Base-by-base conservation (phyloP, 2,888 invertebrate species). In the Drosophila parthenogenetica region DNA sequence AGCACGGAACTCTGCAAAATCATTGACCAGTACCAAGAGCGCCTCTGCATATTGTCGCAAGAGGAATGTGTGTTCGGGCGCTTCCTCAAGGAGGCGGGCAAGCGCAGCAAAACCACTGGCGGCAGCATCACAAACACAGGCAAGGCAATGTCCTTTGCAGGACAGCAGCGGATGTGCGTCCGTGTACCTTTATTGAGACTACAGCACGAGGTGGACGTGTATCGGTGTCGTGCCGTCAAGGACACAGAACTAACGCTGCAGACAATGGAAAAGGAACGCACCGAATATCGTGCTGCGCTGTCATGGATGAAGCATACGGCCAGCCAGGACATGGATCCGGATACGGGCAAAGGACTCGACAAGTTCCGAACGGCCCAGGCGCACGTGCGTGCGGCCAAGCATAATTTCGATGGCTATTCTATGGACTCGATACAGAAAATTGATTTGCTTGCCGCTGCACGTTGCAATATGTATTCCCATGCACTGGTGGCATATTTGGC, bases 401-500 rank as follows among this genome's bases (percentile, higher is more conserved):
- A 95, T 40, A 93, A 95, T 77, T 99, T 99, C 93, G 99, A 99
- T 93, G 95, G 97, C 87, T 93, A 98, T 63, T 98, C 99, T 82
- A 93, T 98, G 82, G 99, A 99, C 92, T 98, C 98, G 70, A 94
- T 99, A 83, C 99, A 99, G 93, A 99, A 99, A 94, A 98, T 99
- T 77, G 99, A 99, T 92, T 93, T 99, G n/a, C 93, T 99, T 69
- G 98, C 98, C 4, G 99, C 99, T 35, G 98, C 99, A 19, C 94
- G 99, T 72, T 99, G 99, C 91, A 99, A 99, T 92, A 98, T 99
- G 97, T 98, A 99, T 92, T 99, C 98, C 0, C 98, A 99, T 92
- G 98, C 97, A 0, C 93, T 99, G 59, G 96, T 97, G 55, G 95
- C 96, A 69, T 99, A 99, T 90, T 98, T 99, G 93, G 95, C 95